Percentiles rank a stretch among this genome's conserved stretches.
phyloP scores from a whole-genome alignment of 2,888 invertebrate species.

The Poecilus cupreus region DNA sequence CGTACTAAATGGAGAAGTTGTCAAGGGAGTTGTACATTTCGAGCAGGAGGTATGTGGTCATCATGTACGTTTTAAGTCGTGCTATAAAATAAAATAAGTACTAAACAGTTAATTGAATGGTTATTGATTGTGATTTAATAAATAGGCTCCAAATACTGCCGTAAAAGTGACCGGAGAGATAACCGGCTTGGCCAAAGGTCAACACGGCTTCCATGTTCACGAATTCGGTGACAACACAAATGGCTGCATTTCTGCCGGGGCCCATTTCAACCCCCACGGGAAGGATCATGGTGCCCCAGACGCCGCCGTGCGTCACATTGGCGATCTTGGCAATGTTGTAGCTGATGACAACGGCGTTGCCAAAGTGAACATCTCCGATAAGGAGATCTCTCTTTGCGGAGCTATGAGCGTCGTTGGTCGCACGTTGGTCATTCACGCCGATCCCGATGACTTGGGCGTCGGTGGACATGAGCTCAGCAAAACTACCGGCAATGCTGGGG shows the following conservation, averaged over 20 bases:
- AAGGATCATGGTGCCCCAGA: slow-evolving; percentile 89
- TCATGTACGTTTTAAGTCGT: slow-evolving; percentile 39
- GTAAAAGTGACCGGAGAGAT: slow-evolving; percentile 90
- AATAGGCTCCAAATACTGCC: slow-evolving; percentile 77
- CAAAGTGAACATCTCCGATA: slow-evolving; percentile 80
- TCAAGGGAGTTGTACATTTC: slow-evolving; percentile 87
- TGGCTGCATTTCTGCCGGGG: slow-evolving; percentile 95
- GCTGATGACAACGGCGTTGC: slow-evolving; percentile 79
- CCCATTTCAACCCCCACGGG: slow-evolving; percentile 92
- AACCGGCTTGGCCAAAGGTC: slow-evolving; percentile 84
- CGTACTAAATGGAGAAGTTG: slow-evolving; percentile 87
- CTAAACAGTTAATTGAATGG: background rate
- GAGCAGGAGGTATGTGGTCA: slow-evolving; percentile 85
- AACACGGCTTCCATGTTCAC: slow-evolving; percentile 95
- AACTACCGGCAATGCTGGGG: slow-evolving; percentile 96
- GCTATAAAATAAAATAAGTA: background rate
- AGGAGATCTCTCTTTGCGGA: slow-evolving; percentile 80
- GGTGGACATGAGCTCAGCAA: slow-evolving; percentile 95
- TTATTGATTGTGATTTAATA: background rate
- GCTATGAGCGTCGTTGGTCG: slow-evolving; percentile 87
- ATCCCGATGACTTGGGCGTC: slow-evolving; percentile 93
- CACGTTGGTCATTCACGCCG: slow-evolving; percentile 92
- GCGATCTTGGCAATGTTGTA: slow-evolving; percentile 92
- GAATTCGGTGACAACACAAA: slow-evolving; percentile 98
- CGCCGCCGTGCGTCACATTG: slow-evolving; percentile 85